Conservation (phyloP, 2,113 vertebrate species). For the Crotalus viridis region DNA sequence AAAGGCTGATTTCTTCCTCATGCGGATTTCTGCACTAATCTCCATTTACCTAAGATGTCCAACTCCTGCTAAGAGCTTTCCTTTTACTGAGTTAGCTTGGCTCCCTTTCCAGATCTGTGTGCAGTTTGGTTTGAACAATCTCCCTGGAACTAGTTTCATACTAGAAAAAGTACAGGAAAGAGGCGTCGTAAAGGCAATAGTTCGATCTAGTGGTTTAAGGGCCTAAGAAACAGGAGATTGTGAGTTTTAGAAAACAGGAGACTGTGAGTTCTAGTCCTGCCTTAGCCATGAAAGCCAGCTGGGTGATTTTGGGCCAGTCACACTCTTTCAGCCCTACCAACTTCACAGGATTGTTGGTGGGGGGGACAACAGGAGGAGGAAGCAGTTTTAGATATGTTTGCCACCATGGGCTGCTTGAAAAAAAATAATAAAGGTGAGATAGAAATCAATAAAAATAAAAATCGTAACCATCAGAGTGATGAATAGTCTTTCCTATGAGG, state of each 20-base stretch:
- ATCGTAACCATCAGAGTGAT: neutral
- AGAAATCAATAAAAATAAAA: neutral
- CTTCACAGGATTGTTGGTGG: neutral
- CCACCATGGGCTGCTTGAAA: neutral
- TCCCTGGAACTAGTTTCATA: neutral
- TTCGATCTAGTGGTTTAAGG: neutral
- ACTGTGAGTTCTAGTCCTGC: neutral
- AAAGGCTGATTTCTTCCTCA: slow-evolving; percentile 48
- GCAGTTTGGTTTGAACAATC: neutral
- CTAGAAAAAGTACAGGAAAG: neutral
- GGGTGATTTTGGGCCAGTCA: neutral
- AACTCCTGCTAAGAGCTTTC: slow-evolving; percentile 36
- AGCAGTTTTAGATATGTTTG: neutral
- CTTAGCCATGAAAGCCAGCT: neutral
- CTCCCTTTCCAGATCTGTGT: neutral
- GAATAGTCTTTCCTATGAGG: neutral
- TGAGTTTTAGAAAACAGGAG: neutral
- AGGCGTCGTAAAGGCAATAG: neutral
- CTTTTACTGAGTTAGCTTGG: slow-evolving; percentile 19
- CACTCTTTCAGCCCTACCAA: neutral
- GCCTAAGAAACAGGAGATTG: neutral
- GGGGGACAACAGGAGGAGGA: neutral
- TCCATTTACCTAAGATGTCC: slow-evolving; percentile 51
- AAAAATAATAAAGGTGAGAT: neutral
- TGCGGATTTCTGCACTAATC: slow-evolving; percentile 42